Evolutionary conservation across 2,888 invertebrate species (phyloP).

Genomic region (Drosophila hawaiiensis): DNA sequence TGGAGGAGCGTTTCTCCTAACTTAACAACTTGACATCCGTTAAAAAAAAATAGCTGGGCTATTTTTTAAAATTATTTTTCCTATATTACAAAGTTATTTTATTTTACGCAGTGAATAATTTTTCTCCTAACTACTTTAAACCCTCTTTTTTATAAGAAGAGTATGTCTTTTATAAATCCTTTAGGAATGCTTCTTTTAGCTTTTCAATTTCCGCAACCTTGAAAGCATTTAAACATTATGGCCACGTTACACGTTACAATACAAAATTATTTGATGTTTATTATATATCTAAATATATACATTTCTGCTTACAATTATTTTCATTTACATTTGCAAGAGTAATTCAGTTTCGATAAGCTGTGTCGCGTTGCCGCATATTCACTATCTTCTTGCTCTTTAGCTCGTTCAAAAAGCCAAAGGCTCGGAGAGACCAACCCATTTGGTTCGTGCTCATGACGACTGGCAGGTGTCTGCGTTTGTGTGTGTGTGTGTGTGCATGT

Average conservation of each 20-base stretch:
- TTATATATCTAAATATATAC: too few species aligned
- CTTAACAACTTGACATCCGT: background rate
- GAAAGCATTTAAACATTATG: background rate
- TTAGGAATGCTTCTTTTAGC: background rate
- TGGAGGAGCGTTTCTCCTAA: background rate
- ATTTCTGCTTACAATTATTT: too few species aligned
- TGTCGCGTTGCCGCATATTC: background rate
- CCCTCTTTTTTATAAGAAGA: too few species aligned
- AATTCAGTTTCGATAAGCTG: background rate
- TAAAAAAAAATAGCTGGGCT: background rate
- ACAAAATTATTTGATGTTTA: background rate
- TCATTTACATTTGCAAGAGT: background rate
- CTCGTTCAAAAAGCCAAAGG: conserved; percentile 30
- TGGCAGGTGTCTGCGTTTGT: conserved; percentile 28
- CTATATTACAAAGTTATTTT: background rate
- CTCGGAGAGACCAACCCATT: conserved; percentile 40
- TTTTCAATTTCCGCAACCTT: background rate
- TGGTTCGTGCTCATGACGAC: conserved; percentile 39
- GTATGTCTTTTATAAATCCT: too few species aligned
- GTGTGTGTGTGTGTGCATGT: conserved; percentile 32
- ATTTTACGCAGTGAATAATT: background rate
- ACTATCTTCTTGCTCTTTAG: conserved; percentile 16
- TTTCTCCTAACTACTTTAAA: too few species aligned
- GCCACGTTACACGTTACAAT: background rate
- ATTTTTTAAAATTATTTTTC: background rate